Evolutionary conservation across 2,888 invertebrate species (phyloP), one percentile per base, ranked within the genome.

Genomic region (Mactromeris polynyma): DNA sequence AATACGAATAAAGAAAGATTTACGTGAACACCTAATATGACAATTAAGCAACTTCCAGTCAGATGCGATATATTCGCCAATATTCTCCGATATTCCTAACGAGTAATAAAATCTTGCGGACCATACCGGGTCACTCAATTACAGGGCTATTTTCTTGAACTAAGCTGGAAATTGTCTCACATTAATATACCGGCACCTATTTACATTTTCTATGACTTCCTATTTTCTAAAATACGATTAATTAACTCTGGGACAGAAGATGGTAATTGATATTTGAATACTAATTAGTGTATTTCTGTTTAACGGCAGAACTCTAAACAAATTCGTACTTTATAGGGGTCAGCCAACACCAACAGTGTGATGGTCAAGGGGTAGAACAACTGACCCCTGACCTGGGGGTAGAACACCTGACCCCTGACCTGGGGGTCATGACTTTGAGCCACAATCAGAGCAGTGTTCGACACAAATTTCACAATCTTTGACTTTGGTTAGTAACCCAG

Each of bases 171-270:
- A 36, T 73, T 73, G 73, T 73, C 73, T 36, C 73, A 36, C 31
- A 73, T 26, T 73, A 33, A 73, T 73, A 64, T n/a, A n/a, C n/a
- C n/a, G n/a, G n/a, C 46, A 58, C 36, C 73, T 33, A 73, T 73
- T 73, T 73, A 36, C 73, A 73, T 73, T 26, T 36, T 73, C 36
- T 73, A 73, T 36, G 73, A 33, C 73, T 33, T 1, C 33, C 19
- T 36, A 36, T 73, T 36, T n/a, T 33, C 36, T 17, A 17, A 73
- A 36, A 73, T n/a, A n/a, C n/a, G 58, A 64, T 64, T 64, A 1
- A 64, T 64, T 64, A 64, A 64, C 58, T 64, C 21, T 0, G 4
- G 26, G n/a, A 26, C 58, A 26, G 26, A 64, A 64, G 58, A 64
- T 9, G 58, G n/a, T 64, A n/a, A 64, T 26, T 64, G 51, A 51